Evolutionary conservation across 1,140 invertebrate species (phyloP).

Genomic region (Lepidurus couesii): DNA sequence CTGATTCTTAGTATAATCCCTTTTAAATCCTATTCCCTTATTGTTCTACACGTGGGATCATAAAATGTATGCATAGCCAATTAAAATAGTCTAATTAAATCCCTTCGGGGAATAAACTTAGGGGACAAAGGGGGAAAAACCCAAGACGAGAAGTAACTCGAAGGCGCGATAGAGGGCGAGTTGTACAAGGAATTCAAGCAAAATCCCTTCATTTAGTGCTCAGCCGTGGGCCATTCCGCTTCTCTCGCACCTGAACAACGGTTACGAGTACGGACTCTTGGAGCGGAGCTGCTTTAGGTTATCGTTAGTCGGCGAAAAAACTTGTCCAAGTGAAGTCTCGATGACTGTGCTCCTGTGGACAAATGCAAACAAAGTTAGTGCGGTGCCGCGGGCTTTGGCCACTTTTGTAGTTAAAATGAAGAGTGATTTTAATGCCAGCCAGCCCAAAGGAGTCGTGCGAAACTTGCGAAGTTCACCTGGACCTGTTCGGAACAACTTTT

Average conservation of each 20-base stretch:
- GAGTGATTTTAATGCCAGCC: background rate
- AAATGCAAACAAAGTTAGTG: constrained; percentile 1
- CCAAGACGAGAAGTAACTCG: no score
- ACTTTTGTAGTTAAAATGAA: constrained; percentile 4
- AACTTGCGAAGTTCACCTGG: background rate
- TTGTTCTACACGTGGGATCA: no score
- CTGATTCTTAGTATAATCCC: no score
- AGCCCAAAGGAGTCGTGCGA: background rate
- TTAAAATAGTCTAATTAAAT: no score
- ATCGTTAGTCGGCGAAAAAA: background rate
- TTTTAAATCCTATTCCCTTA: no score
- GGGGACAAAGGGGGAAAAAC: no score
- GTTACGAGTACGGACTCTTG: background rate
- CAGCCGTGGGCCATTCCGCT: background rate
- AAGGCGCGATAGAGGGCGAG: no score
- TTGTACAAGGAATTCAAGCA: background rate
- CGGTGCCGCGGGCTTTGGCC: constrained; percentile 6
- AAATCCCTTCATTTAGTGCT: background rate
- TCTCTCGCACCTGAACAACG: background rate
- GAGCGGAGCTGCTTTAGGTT: background rate
- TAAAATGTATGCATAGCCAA: no score
- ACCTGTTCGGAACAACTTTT: background rate
- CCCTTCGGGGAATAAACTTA: no score
- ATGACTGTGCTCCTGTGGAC: constrained; percentile 7
- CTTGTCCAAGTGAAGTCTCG: background rate